Conservation (phyloP, 2,797 vertebrate genomes). For the Typhlichthys subterraneus region DNA sequence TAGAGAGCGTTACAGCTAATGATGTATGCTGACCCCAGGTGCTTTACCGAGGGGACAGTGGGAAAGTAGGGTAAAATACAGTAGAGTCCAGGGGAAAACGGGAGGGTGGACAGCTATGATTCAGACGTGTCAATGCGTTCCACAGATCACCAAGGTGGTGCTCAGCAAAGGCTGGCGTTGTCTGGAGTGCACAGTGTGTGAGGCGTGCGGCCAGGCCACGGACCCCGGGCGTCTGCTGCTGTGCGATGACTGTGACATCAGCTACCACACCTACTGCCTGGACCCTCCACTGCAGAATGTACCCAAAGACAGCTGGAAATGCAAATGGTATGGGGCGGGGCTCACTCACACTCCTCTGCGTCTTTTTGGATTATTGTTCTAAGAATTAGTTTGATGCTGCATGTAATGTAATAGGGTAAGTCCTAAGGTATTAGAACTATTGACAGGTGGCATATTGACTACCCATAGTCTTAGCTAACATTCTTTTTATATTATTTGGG, state of each 20-base stretch:
- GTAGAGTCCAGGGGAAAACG: too few species aligned
- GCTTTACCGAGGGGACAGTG: too few species aligned
- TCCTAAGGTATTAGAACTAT: neutral
- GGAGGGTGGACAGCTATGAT: too few species aligned
- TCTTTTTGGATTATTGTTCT: neutral
- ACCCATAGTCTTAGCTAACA: neutral
- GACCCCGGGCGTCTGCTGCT: conserved; percentile 94
- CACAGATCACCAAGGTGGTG: conserved; percentile 95
- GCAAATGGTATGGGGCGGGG: conserved; percentile 86
- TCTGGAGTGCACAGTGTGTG: conserved; percentile 97
- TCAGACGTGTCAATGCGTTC: neutral
- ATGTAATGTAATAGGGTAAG: neutral
- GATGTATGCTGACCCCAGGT: too few species aligned
- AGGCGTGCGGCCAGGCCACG: conserved; percentile 95
- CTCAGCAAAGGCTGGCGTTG: conserved; percentile 98
- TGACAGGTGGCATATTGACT: neutral
- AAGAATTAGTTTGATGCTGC: neutral
- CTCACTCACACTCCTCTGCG: neutral
- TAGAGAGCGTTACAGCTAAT: too few species aligned
- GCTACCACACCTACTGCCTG: conserved; percentile 98
- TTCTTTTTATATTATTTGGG: conserved; percentile 4
- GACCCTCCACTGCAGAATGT: conserved; percentile 97
- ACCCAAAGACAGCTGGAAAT: conserved; percentile 98
- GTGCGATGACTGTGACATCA: conserved; percentile 98
- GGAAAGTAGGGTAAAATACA: too few species aligned